phyloP scores from a whole-genome alignment of 2,797 vertebrate genomes.

The Siniperca scherzeri region DNA sequence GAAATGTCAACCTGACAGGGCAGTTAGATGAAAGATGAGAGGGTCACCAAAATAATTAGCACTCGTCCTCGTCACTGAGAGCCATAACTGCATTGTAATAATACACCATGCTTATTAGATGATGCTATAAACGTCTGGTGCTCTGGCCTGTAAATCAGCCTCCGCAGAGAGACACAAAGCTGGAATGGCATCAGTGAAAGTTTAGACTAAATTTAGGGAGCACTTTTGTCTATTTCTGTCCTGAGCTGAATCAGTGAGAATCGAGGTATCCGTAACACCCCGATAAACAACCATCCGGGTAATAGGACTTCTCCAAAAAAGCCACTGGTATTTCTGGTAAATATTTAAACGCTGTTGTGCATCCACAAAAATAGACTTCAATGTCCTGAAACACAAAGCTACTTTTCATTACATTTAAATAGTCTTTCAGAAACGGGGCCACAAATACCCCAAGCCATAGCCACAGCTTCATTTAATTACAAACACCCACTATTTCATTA shows the following conservation, averaged over 20 bases:
- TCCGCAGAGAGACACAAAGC: constrained; percentile 15
- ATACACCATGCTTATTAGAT: neutral
- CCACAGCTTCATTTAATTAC: constrained; percentile 53
- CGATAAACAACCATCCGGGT: neutral
- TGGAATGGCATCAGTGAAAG: constrained; percentile 16
- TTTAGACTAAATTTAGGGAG: constrained; percentile 4
- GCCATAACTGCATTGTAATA: constrained; percentile 20
- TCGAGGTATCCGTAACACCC: neutral
- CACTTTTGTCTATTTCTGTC: constrained; percentile 29
- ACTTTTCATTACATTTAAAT: constrained; percentile 25
- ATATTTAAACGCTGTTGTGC: neutral
- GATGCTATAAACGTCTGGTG: constrained; percentile 8
- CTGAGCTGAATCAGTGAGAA: neutral
- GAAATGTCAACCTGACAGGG: neutral
- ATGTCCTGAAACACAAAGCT: constrained; percentile 25
- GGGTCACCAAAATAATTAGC: constrained; percentile 7
- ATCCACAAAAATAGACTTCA: constrained; percentile 15
- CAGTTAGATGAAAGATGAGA: neutral
- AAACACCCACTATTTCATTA: constrained; percentile 41
- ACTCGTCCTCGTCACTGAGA: neutral
- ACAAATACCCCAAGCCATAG: constrained; percentile 12
- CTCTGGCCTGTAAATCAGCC: constrained; percentile 2
- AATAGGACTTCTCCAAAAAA: neutral
- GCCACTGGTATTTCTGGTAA: neutral
- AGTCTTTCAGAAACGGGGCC: constrained; percentile 15